Evolutionary conservation across 1,140 invertebrate genomes (phyloP).

Genomic region (Bombus confusus): DNA sequence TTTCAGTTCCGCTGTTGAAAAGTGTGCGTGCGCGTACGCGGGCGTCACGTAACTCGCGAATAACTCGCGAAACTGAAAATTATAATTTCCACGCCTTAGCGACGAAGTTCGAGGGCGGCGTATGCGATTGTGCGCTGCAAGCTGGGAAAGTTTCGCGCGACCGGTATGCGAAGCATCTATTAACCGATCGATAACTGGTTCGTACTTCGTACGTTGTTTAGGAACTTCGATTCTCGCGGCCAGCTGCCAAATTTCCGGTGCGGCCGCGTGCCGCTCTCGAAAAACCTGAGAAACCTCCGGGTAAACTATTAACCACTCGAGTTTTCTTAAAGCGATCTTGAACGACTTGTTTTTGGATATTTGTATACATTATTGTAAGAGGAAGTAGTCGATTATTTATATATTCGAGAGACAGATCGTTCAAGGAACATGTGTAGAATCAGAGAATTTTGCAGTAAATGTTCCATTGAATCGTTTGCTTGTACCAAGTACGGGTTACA

Average conservation of each 20-base stretch:
- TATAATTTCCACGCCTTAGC: slow-evolving; percentile 4
- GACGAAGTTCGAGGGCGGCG: not conserved
- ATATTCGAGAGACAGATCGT: not conserved
- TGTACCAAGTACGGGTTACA: not conserved
- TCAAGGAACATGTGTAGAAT: not conserved
- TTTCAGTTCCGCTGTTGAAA: not conserved
- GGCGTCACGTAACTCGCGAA: too few relatives aligned
- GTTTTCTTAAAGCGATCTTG: not conserved
- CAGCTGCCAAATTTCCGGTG: slow-evolving; percentile 12
- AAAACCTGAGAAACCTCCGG: not conserved
- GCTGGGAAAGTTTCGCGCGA: not conserved
- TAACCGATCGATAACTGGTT: slow-evolving; percentile 33
- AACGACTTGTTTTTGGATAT: not conserved
- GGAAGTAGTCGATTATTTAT: not conserved
- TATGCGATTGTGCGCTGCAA: not conserved
- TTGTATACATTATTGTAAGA: not conserved
- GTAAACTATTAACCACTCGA: not conserved
- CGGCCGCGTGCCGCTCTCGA: not conserved
- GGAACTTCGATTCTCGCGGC: slow-evolving; percentile 6
- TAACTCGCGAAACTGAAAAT: slow-evolving; percentile 2
- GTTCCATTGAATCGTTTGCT: not conserved
- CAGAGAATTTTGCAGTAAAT: not conserved
- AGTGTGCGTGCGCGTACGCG: not conserved
- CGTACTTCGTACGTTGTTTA: slow-evolving; percentile 11
- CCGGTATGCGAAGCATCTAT: slow-evolving; percentile 13